Conservation (phyloP, 2,113 vertebrate genomes). For the Chiloscyllium plagiosum region DNA sequence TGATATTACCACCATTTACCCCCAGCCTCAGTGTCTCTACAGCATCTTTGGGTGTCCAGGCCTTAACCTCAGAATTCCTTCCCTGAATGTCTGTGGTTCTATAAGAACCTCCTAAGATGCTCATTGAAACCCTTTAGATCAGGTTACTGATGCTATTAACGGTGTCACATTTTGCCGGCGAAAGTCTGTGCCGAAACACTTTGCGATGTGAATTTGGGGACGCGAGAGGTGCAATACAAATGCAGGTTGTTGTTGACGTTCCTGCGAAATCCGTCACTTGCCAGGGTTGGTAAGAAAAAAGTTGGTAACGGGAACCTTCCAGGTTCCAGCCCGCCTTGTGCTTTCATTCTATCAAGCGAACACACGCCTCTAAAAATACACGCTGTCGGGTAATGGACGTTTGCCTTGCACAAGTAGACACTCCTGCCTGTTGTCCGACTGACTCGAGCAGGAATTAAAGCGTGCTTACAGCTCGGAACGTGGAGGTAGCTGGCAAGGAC, state of each 20-base stretch:
- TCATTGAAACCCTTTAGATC: not conserved
- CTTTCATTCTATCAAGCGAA: not conserved
- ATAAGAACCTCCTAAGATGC: not conserved
- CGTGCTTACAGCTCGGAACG: not conserved
- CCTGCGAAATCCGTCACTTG: not conserved
- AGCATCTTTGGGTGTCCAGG: too few species aligned
- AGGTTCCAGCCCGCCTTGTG: not conserved
- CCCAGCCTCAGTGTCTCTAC: not conserved
- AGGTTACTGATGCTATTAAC: not conserved
- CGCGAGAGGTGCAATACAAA: not conserved
- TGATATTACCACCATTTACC: too few species aligned
- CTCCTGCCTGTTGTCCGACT: not conserved
- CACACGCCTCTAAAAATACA: not conserved
- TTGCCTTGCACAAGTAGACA: not conserved
- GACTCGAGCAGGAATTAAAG: not conserved
- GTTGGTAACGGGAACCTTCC: not conserved
- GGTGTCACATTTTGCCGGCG: not conserved
- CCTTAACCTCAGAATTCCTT: not conserved
- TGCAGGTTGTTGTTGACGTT: not conserved
- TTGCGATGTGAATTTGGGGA: too few species aligned
- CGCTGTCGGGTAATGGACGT: not conserved
- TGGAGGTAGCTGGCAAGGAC: not conserved
- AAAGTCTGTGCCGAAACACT: not conserved
- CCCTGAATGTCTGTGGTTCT: too few species aligned
- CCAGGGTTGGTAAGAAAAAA: not conserved